phyloP scores from a whole-genome alignment of 2,797 vertebrate genomes.

The Apogon hyalosoma region DNA sequence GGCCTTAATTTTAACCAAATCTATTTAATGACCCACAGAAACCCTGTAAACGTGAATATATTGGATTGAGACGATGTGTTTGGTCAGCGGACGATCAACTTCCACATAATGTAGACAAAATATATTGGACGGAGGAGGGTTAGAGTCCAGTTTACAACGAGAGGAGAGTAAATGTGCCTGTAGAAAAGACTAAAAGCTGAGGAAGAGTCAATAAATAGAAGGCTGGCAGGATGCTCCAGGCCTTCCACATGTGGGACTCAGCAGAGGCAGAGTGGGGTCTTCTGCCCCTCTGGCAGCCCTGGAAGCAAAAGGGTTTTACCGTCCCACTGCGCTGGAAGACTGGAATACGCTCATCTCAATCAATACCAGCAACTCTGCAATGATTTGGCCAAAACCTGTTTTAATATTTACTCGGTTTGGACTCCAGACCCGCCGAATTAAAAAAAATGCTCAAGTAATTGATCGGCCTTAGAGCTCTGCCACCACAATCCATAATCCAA shows the following conservation, averaged over 20 bases:
- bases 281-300: conserved; percentile 24
- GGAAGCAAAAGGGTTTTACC: conserved; percentile 16
- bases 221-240: conserved; percentile 43
- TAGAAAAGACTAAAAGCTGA: conserved; percentile 33
- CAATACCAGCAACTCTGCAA: conserved; percentile 25
- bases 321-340: conserved; percentile 4
- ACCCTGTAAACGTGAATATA: no score
- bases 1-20: no score
- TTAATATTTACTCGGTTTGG: no score
- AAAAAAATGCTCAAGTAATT: background rate
- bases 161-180: conserved; percentile 30
- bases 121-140: background rate
- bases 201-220: conserved; percentile 48
- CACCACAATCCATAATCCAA: no score
- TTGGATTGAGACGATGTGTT: background rate
- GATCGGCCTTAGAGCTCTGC: no score
- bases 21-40: no score
- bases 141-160: conserved; percentile 20
- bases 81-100: background rate
- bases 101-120: background rate
- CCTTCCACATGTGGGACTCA: conserved; percentile 47
- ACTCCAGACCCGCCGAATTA: conserved; percentile 1
- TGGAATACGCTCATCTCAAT: background rate
- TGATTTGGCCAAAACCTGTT: conserved; percentile 1
- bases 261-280: conserved; percentile 27